Evolutionary conservation across 2,888 invertebrate species (phyloP).

Genomic region (Archips xylosteana): DNA sequence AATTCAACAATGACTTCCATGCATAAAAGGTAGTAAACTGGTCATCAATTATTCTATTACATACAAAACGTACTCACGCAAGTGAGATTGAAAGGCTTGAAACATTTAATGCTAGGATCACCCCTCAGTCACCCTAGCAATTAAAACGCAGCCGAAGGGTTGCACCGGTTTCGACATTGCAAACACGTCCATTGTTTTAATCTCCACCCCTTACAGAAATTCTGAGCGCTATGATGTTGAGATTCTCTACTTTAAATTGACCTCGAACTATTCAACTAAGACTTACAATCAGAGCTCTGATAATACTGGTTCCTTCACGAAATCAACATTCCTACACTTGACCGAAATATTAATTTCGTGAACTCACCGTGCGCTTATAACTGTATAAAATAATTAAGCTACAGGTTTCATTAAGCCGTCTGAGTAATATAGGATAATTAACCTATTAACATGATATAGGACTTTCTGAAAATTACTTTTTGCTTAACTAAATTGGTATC

Average conservation of each 20-base stretch:
- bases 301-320: conserved; percentile 55
- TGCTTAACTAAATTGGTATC: no score
- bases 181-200: conserved; percentile 84
- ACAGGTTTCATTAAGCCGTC: conserved; percentile 24
- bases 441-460: conserved; percentile 14
- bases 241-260: conserved; percentile 60
- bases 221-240: conserved; percentile 69
- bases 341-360: conserved; percentile 77
- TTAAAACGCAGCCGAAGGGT: conserved; percentile 83
- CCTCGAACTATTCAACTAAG: conserved; percentile 47
- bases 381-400: conserved; percentile 40
- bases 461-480: conserved; percentile 7
- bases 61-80: conserved; percentile 30
- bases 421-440: conserved; percentile 20
- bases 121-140: conserved; percentile 72
- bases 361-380: conserved; percentile 51
- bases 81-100: conserved; percentile 64
- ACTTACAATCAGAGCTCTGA: conserved; percentile 51
- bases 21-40: conserved; percentile 1
- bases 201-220: conserved; percentile 70
- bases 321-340: conserved; percentile 66
- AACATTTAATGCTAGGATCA: conserved; percentile 62
- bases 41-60: conserved; percentile 37
- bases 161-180: conserved; percentile 80
- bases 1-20: neutral